Base-by-base conservation (phyloP, 2,797 vertebrate species). In the Sebastolobus alascanus region DNA sequence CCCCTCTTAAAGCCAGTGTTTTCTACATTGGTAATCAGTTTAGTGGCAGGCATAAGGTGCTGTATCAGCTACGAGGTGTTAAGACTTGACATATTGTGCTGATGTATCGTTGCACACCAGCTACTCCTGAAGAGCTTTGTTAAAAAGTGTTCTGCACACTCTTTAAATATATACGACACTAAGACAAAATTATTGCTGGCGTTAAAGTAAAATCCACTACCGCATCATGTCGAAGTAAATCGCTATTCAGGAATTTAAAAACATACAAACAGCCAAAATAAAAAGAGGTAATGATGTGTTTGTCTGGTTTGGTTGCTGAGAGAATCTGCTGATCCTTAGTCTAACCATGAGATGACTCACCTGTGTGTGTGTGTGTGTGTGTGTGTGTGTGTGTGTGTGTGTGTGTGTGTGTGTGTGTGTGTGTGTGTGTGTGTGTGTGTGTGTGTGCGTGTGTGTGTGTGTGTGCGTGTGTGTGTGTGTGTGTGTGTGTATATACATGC, bases 301-400 rank as follows among this genome's bases (percentile, higher is more conserved):
- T 84, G 46, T 66, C 67, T 80, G 61, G 60, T 67, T 61, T 56
- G 46, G 70, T 74, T 86, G 63, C 61, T 77, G n/a, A 65, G 60
- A 69, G 58, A 85, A 87, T 77, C 59, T 86, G 84, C 84, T 82
- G 83, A 88, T 80, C 71, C 75, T 73, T n/a, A 20, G 60, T 82
- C 52, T 80, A 40, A 79, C 65, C 43, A 38, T 50, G 59, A 81
- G 77, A 82, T 82, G 76, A 80, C 66, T 87, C 83, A 68, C 75
- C 56, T 76, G 54, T 58, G 66, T 29, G 52, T 27, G 20, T 31
- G 54, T 14, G 52, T 27, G 27, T 40, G 27, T 43, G 74, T 77
- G 33, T 56, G n/a, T 64, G 50, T 66, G 64, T 71, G n/a, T 66
- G 13, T 38, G 12, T 29, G n/a, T 14, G 16, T 52, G 31, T 46